Conservation (phyloP, 2,113 vertebrate species). For the Elaphurus davidianus region DNA sequence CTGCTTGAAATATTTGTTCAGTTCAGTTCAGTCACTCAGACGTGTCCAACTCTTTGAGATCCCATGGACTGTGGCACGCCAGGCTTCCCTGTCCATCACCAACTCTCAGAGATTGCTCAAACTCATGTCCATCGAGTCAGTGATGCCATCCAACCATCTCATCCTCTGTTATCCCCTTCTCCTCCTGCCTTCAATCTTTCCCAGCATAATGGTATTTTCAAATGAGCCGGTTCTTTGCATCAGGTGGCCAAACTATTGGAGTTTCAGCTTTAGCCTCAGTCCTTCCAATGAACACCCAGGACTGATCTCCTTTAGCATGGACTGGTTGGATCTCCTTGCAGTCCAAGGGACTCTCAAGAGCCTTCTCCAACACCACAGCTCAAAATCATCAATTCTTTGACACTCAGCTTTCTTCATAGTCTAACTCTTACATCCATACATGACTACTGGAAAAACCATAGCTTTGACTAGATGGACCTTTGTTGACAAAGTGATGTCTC, state of each 20-base stretch:
- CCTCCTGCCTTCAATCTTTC: background rate
- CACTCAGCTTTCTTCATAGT: background rate
- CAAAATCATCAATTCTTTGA: background rate
- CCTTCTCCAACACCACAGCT: background rate
- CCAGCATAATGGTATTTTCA: background rate
- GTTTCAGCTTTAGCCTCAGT: background rate
- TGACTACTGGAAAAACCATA: background rate
- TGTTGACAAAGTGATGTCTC: background rate
- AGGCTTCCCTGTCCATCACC: background rate
- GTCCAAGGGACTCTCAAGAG: background rate
- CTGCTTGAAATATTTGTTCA: background rate
- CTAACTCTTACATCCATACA: background rate
- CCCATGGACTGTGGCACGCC: fast-evolving
- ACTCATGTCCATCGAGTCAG: background rate
- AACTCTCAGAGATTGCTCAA: background rate
- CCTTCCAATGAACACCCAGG: background rate
- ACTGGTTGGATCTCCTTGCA: background rate
- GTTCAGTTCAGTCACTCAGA: background rate
- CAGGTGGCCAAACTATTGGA: background rate
- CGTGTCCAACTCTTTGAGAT: background rate
- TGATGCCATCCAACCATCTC: background rate
- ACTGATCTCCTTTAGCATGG: background rate
- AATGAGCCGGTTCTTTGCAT: background rate
- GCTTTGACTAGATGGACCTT: background rate
- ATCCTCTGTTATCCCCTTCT: background rate